phyloP scores from a whole-genome alignment of 2,888 invertebrate genomes.

The Agrilus cyanescens region DNA sequence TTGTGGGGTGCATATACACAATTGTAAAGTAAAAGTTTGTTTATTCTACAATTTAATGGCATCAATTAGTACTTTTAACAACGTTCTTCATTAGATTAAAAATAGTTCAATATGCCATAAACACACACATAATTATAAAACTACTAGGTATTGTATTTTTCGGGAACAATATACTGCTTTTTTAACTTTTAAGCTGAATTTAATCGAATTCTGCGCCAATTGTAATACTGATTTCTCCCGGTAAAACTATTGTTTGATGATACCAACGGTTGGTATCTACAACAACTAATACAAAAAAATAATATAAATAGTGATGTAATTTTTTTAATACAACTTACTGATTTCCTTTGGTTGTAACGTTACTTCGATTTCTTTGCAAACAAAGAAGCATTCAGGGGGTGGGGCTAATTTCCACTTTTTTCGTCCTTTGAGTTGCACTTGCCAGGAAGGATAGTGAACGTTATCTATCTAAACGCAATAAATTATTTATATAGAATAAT shows the following conservation, averaged over 20 bases:
- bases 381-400: constrained; percentile 82
- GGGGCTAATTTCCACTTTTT: constrained; percentile 87
- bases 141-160: too few relatives aligned
- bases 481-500: constrained; percentile 1
- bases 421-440: constrained; percentile 82
- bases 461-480: constrained; percentile 67
- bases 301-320: too few relatives aligned
- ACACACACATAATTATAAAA: too few relatives aligned
- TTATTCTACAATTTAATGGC: too few relatives aligned
- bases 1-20: too few relatives aligned
- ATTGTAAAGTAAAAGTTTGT: too few relatives aligned
- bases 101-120: too few relatives aligned
- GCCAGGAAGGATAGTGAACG: constrained; percentile 90
- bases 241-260: constrained; percentile 78
- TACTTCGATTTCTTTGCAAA: constrained; percentile 56
- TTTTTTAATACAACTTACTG: constrained; percentile 45
- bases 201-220: constrained; percentile 94
- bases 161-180: too few relatives aligned
- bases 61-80: too few relatives aligned
- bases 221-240: constrained; percentile 84
- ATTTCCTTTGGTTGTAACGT: constrained; percentile 80
- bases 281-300: constrained; percentile 52
- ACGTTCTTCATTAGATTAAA: too few relatives aligned
- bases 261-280: constrained; percentile 94
- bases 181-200: constrained; percentile 15